Conservation (phyloP, 2,888 invertebrate species). For the Caenorhabditis plicata region DNA sequence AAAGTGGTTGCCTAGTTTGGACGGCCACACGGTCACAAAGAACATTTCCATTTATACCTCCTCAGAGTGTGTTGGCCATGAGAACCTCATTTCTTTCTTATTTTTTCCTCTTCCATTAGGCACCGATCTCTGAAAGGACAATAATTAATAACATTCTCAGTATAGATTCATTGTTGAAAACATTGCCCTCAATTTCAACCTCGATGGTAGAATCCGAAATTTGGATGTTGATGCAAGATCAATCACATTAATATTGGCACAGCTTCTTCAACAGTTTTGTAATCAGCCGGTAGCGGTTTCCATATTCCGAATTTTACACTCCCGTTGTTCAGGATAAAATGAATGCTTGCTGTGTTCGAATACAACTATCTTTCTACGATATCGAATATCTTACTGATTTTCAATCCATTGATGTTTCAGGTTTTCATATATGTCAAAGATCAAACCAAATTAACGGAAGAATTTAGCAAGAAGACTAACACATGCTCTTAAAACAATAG, state of each 20-base stretch:
- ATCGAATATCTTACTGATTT: conserved; percentile 31
- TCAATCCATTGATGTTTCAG: conserved; percentile 15
- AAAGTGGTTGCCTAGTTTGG: too few relatives aligned
- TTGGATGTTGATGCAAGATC: conserved; percentile 27
- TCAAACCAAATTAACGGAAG: background rate
- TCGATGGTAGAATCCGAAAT: conserved; percentile 17
- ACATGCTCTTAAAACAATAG: conserved; percentile 21
- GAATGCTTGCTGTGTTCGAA: too few relatives aligned
- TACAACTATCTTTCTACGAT: conserved; percentile 37
- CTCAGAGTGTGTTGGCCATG: too few relatives aligned
- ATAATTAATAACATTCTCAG: too few relatives aligned
- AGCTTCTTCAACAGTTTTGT: conserved; percentile 26
- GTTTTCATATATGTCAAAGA: background rate
- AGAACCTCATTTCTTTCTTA: too few relatives aligned
- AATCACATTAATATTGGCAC: conserved; percentile 23
- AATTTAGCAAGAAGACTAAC: conserved; percentile 27
- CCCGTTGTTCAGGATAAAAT: too few relatives aligned
- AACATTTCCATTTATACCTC: too few relatives aligned
- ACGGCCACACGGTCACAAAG: too few relatives aligned
- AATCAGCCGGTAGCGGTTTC: conserved; percentile 18
- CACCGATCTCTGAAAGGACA: too few relatives aligned
- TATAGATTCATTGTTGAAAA: conserved; percentile 28
- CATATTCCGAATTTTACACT: too few relatives aligned
- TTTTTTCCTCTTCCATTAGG: too few relatives aligned
- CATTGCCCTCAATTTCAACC: conserved; percentile 20